Evolutionary conservation across 2,113 vertebrate species (phyloP).

Genomic region (Talpa occidentalis): DNA sequence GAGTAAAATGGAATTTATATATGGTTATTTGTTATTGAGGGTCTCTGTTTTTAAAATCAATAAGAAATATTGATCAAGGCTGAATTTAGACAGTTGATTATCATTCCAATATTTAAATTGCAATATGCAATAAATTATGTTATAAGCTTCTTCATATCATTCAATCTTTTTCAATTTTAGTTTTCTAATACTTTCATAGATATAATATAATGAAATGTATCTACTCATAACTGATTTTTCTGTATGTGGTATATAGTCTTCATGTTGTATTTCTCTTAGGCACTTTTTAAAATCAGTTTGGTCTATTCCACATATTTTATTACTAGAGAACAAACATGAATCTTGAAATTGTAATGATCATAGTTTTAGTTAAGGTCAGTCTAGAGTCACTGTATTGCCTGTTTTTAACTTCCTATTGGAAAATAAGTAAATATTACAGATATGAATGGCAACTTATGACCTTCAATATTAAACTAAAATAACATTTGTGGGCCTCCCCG

Average conservation of each 20-base stretch:
- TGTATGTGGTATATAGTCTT: background rate
- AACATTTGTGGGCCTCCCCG: no score
- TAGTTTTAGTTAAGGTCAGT: background rate
- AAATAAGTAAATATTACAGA: background rate
- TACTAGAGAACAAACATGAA: background rate
- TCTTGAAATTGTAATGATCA: background rate
- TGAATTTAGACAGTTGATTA: background rate
- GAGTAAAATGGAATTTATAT: background rate
- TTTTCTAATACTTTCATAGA: conserved; percentile 8
- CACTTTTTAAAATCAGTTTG: background rate
- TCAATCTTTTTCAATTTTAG: background rate
- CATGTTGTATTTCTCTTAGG: background rate
- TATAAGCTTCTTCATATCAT: background rate
- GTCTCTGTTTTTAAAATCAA: background rate
- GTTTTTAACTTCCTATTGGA: background rate
- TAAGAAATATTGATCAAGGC: background rate
- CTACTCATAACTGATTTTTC: background rate
- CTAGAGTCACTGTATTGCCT: background rate
- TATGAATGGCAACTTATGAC: background rate
- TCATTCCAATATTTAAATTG: background rate
- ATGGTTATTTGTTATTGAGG: background rate
- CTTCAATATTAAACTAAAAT: conserved; percentile 3
- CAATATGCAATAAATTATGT: background rate
- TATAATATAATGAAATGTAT: background rate
- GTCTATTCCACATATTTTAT: background rate